Evolutionary conservation across 2,113 vertebrate species (phyloP).

Genomic region (Leucoraja erinaceus): DNA sequence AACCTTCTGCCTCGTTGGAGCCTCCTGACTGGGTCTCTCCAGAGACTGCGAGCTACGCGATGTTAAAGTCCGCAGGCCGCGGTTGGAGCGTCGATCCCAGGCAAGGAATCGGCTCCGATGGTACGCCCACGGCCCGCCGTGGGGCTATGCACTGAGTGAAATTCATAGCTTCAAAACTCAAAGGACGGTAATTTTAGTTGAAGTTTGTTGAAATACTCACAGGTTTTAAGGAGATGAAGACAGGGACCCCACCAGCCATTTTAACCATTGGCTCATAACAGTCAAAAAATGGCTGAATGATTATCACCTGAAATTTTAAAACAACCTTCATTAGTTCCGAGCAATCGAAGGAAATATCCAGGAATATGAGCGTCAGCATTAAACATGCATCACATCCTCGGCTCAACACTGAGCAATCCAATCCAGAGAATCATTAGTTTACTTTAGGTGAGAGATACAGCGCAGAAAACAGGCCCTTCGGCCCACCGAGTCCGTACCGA

Average conservation of each 20-base stretch:
- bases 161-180: background rate
- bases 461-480: too few species aligned
- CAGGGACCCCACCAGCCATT: constrained; percentile 83
- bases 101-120: too few species aligned
- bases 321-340: background rate
- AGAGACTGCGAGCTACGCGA: too few species aligned
- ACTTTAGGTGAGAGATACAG: too few species aligned
- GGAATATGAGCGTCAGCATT: background rate
- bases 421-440: background rate
- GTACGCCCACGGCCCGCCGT: too few species aligned
- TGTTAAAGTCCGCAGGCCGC: too few species aligned
- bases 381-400: background rate
- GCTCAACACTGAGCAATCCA: background rate
- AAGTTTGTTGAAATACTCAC: constrained; percentile 61
- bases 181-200: background rate
- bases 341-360: background rate
- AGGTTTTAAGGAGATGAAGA: constrained; percentile 73
- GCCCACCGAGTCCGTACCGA: too few species aligned
- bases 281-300: constrained; percentile 90
- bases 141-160: too few species aligned
- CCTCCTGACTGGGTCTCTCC: too few species aligned
- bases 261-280: constrained; percentile 88
- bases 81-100: too few species aligned
- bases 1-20: too few species aligned
- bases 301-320: constrained; percentile 70